Evolutionary conservation across 1,140 invertebrate species (phyloP), one percentile per base, ranked within the genome.

Genomic region (Trichonephila inaurata): DNA sequence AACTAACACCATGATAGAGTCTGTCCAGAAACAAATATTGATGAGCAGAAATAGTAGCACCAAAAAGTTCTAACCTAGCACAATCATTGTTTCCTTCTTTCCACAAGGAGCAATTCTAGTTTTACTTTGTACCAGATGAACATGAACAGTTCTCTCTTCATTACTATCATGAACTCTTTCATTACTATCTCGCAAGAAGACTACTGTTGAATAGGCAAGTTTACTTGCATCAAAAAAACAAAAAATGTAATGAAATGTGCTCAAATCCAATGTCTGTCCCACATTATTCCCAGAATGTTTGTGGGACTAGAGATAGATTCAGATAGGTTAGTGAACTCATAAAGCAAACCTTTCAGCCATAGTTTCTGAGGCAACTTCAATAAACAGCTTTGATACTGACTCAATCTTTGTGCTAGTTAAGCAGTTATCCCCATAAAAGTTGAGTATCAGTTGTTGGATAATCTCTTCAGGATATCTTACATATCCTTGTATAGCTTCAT

Each of bases 71-170:
- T 14, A 90, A 44, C 18, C 72, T 33, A 69, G 62, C 21, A n/a
- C n/a, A 94, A 64, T 94, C 12, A 40, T 33, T 77, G 62, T 87
- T 60, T 62, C 60, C 8, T 88, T 82, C 7, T 86, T 88, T 14
- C n/a, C 28, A 33, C 77, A 72, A 66, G 77, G 40, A 66, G 58
- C 24, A 61, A 83, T 61, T 94, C 95, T 89, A 8, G 6, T 69
- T 62, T 86, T 81, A 94, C 60, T 82, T 94, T 91, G 16, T 69
- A 91, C 24, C 62, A 92, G 44, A 19, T 61, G 92, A 92, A 62
- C 93, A 92, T 83, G 85, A 92, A 51, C 64, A 77, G 40, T 44
- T n/a, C n/a, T n/a, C n/a, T n/a, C n/a, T n/a, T n/a, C n/a, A n/a
- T n/a, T n/a, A n/a, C n/a, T n/a, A n/a, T n/a, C n/a, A n/a, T n/a